A percentile compares a stretch with the other conserved stretches of the same genome.
Conservation (phyloP, 2,888 invertebrate genomes). For the Sarcophaga variegata region DNA sequence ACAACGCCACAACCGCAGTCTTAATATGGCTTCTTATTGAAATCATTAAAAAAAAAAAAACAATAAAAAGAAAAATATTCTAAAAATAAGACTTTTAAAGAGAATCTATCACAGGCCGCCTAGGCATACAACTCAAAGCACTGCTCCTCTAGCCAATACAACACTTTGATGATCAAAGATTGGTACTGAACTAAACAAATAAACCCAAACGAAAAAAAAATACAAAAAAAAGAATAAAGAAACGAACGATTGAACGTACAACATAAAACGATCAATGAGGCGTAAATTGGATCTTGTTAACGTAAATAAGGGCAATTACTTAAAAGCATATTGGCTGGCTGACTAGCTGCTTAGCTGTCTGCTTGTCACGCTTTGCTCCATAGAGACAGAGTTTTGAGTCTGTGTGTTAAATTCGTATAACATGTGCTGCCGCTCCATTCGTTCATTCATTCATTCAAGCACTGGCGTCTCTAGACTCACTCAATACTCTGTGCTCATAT, state of each 20-base stretch:
- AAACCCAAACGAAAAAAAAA: neutral
- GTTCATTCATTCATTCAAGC: neutral
- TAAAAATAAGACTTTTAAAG: slow-evolving; percentile 28
- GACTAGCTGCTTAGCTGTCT: neutral
- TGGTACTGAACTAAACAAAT: slow-evolving; percentile 35
- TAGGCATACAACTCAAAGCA: slow-evolving; percentile 4
- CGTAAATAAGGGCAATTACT: slow-evolving; percentile 71
- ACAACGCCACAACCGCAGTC: slow-evolving; percentile 5
- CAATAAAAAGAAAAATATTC: slow-evolving; percentile 3
- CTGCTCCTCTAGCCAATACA: neutral
- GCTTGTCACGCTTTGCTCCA: slow-evolving; percentile 29
- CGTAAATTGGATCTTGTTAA: slow-evolving; percentile 70
- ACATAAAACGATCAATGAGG: slow-evolving; percentile 66
- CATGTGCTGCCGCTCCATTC: neutral
- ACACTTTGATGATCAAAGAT: neutral
- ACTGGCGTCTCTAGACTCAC: neutral
- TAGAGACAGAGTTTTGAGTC: neutral
- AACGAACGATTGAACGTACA: neutral
- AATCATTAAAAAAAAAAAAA: slow-evolving; percentile 44
- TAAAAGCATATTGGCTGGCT: slow-evolving; percentile 55
- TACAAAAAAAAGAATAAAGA: slow-evolving; percentile 5
- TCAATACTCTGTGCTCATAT: slow-evolving; percentile 5
- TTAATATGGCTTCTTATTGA: slow-evolving; percentile 56
- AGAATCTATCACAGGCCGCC: neutral
- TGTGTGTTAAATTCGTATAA: neutral